phyloP scores from a whole-genome alignment of 2,113 vertebrate genomes.

The Brachyhypopomus gauderio region DNA sequence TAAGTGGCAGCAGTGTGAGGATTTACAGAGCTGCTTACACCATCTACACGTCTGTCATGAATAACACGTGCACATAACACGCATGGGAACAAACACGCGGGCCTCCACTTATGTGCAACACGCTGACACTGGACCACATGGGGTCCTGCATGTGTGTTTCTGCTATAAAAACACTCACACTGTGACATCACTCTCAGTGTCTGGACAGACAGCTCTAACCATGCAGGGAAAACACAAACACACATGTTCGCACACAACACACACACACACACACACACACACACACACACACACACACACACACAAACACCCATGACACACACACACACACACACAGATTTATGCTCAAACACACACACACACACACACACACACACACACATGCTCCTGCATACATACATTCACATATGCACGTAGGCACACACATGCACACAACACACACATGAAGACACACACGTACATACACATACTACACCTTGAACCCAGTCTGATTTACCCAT shows the following conservation, averaged over 20 bases:
- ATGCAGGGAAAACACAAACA: not conserved
- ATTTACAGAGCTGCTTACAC: not conserved
- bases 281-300: not conserved
- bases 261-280: not conserved
- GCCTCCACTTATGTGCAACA: not conserved
- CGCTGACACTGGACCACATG: not conserved
- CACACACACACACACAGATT: not conserved
- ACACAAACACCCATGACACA: no score
- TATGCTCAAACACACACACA: slow-evolving; percentile 15
- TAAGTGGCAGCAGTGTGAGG: slow-evolving; percentile 19
- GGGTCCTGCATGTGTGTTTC: no score
- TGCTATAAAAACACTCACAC: no score
- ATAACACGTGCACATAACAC: not conserved
- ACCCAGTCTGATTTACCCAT: slow-evolving; percentile 33
- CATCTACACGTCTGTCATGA: not conserved
- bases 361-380: slow-evolving; percentile 12
- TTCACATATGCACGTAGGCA: not conserved
- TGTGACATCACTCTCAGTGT: no score
- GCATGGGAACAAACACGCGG: not conserved
- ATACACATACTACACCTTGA: not conserved
- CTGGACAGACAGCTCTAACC: no score
- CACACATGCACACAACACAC: not conserved
- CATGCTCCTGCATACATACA: not conserved
- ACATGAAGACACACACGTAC: not conserved
- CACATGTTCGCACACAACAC: not conserved